Evolutionary conservation across 2,888 invertebrate species (phyloP).

Genomic region (Oscheius sp.): DNA sequence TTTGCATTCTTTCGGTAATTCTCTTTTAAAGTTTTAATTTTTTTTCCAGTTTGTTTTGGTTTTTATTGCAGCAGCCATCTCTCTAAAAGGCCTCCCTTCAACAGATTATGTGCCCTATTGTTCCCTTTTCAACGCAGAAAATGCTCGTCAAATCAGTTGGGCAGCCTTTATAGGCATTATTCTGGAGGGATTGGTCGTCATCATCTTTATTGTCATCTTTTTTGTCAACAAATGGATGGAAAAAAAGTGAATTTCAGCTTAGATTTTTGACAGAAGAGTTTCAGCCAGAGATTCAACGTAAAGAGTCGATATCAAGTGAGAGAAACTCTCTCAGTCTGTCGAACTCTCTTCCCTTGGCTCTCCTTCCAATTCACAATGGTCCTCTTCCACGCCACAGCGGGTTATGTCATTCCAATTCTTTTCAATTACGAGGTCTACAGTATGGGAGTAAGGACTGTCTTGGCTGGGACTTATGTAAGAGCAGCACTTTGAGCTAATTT

Average conservation of each 20-base stretch:
- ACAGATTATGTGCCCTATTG: slow-evolving; percentile 10
- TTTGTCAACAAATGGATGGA: slow-evolving; percentile 24
- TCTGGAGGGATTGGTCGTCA: neutral
- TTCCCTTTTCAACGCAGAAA: slow-evolving; percentile 5
- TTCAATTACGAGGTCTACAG: neutral
- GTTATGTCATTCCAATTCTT: neutral
- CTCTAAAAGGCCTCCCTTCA: neutral
- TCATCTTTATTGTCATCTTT: neutral
- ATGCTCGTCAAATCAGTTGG: slow-evolving; percentile 3
- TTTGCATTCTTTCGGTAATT: neutral
- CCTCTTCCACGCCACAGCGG: slow-evolving; percentile 1
- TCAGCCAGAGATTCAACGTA: slow-evolving; percentile 11
- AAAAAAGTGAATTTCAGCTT: neutral
- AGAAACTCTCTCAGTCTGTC: slow-evolving; percentile 14
- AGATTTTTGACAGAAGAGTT: neutral
- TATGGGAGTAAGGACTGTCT: slow-evolving; percentile 3
- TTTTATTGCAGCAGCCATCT: neutral
- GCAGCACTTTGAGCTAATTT: neutral
- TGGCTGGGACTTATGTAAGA: slow-evolving; percentile 8
- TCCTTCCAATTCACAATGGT: slow-evolving; percentile 1
- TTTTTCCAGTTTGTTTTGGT: neutral
- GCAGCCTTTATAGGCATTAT: neutral
- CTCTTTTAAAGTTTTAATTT: neutral
- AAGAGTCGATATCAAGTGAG: slow-evolving; percentile 8
- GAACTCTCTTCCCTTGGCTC: slow-evolving; percentile 16